phyloP scores from a whole-genome alignment of 2,113 vertebrate species.

The Protomyctophum bolini region DNA sequence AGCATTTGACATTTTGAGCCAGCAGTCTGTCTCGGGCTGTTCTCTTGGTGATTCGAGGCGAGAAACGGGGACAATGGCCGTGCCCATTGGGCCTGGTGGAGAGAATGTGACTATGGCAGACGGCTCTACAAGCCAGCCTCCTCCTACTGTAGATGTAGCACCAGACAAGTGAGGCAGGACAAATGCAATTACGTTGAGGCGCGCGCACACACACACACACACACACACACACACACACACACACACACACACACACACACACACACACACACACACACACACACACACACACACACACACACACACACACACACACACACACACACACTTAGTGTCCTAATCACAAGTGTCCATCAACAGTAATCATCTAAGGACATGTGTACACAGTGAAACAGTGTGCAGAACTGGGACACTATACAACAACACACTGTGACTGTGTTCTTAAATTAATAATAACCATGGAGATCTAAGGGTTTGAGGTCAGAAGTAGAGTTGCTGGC shows the following conservation, averaged over 20 bases:
- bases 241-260: background rate
- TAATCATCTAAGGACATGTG: too few relatives aligned
- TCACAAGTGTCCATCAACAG: too few relatives aligned
- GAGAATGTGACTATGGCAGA: constrained; percentile 35
- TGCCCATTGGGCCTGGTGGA: constrained; percentile 35
- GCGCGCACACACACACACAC: background rate
- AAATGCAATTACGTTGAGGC: constrained; percentile 26
- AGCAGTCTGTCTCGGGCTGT: constrained; percentile 22
- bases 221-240: background rate
- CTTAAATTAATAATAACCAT: background rate
- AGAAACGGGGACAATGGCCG: constrained; percentile 26
- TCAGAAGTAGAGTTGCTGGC: too few relatives aligned
- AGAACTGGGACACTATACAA: background rate
- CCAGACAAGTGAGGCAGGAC: constrained; percentile 30
- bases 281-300: constrained; percentile 4
- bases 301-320: background rate
- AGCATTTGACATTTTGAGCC: too few relatives aligned
- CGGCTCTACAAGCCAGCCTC: constrained; percentile 33
- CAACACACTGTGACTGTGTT: background rate
- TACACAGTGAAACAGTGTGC: too few relatives aligned
- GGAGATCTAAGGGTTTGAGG: too few relatives aligned
- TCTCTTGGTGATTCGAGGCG: constrained; percentile 53
- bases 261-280: background rate
- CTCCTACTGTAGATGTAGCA: constrained; percentile 13
- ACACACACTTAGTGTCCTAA: background rate